Base-by-base conservation (phyloP, 2,888 invertebrate species). In the Caenorhabditis panamensis region DNA sequence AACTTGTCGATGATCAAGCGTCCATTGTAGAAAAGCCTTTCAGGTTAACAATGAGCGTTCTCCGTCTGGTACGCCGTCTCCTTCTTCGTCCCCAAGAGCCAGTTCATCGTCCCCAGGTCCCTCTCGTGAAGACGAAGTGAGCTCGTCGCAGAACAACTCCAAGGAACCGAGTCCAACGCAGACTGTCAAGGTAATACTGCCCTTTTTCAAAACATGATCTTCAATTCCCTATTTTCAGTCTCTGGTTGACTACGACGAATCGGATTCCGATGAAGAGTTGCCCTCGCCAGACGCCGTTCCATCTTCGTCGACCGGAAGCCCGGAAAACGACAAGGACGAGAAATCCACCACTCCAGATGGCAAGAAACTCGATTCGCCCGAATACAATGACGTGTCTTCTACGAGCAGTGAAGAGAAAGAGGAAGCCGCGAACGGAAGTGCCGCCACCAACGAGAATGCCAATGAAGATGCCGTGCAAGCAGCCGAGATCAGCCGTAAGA, bases 201-300 rank as follows among this genome's bases (percentile, higher is more conserved):
- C 1, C 20, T 0, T 47, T 41, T 37, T 28, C 5, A n/a, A 44
- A 16, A 16, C 26, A 2, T 18, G 18, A 44, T 44, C n/a, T n/a
- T n/a, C n/a, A n/a, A n/a, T 24, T 47, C 41, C 4, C 18, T 20
- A 31, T 64, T 76, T 85, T 51, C 73, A 83, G 84, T 81, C 81
- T 0, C 79, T 86, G 18, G 85, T 85, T 6, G 87, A 87, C 59
- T 87, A 87, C 69, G 87, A 83, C 47, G 85, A 85, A 26, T 85
- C 85, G 8, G 85, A 86, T 66, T 73, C 80, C n/a, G 85, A 85
- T 18, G 84, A 82, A 31, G 84, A 84, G 22, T 26, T 54, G 4
- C 54, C 71, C 3, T 68, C 73, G 8, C 73, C 79, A 0, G 86
- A 85, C 51, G 82, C 84, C 1, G 49, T 84, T 20, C 85, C 85